Conservation (phyloP, 2,113 vertebrate genomes). For the Pangasianodon gigas region DNA sequence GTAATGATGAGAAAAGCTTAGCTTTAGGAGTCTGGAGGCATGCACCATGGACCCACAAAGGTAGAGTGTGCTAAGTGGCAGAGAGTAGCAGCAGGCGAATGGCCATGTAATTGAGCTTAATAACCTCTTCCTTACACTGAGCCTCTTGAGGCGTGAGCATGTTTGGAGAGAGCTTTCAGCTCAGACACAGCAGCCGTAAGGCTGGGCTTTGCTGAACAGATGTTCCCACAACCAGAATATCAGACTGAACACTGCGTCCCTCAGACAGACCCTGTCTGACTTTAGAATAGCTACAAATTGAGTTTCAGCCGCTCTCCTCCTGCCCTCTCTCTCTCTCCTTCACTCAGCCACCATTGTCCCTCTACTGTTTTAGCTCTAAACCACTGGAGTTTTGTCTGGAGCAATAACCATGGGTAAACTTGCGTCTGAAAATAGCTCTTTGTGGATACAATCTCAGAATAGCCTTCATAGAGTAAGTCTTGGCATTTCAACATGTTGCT, state of each 20-base stretch:
- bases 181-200: constrained; percentile 19
- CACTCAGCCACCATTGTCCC: constrained; percentile 35
- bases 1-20: constrained; percentile 9
- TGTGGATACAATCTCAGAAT: constrained; percentile 48
- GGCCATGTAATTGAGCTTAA: constrained; percentile 46
- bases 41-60: background rate
- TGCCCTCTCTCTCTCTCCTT: constrained; percentile 5
- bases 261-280: constrained; percentile 34
- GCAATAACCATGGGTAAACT: constrained; percentile 41
- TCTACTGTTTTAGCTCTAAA: constrained; percentile 55
- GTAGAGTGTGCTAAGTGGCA: constrained; percentile 3
- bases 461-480: constrained; percentile 39
- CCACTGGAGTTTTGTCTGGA: constrained; percentile 45
- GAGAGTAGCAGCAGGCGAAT: background rate
- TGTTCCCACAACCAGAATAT: constrained; percentile 60
- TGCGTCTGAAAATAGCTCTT: constrained; percentile 43
- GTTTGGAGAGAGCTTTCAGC: constrained; percentile 43
- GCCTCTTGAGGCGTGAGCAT: constrained; percentile 31
- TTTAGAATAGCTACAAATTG: background rate
- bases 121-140: constrained; percentile 36
- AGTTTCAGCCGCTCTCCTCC: constrained; percentile 7
- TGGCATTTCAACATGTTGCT: constrained; percentile 38
- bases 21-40: background rate
- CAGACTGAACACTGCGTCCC: constrained; percentile 37
- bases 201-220: constrained; percentile 45